phyloP scores from a whole-genome alignment of 2,113 vertebrate genomes.

The Lophotis ruficrista region DNA sequence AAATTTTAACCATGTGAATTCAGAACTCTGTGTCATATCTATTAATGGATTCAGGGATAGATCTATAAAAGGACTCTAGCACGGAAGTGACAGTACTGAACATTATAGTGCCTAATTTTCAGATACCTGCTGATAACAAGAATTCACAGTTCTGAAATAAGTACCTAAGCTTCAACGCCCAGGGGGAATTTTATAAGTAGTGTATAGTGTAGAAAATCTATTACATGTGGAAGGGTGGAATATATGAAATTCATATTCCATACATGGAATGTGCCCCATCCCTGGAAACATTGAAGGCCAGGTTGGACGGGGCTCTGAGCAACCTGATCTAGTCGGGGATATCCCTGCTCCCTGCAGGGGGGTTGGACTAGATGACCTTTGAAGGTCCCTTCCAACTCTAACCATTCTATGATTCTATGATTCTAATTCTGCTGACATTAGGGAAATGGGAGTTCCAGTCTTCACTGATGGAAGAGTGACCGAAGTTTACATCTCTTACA shows the following conservation, averaged over 20 bases:
- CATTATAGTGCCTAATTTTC: not conserved
- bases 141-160: not conserved
- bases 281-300: no score
- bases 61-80: not conserved
- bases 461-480: not conserved
- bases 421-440: not conserved
- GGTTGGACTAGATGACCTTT: no score
- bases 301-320: no score
- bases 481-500: not conserved
- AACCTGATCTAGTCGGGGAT: no score
- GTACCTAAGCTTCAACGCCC: not conserved
- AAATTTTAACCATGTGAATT: not conserved
- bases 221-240: not conserved
- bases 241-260: no score
- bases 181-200: not conserved
- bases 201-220: not conserved
- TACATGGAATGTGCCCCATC: no score
- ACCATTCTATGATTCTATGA: no score
- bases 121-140: not conserved
- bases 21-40: not conserved
- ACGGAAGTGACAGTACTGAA: not conserved
- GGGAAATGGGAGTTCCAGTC: not conserved
- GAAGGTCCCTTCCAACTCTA: no score
- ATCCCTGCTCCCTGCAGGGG: no score
- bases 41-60: not conserved